Evolutionary conservation across 2,797 vertebrate genomes (phyloP).

Genomic region (Pseudochirops corinnae): DNA sequence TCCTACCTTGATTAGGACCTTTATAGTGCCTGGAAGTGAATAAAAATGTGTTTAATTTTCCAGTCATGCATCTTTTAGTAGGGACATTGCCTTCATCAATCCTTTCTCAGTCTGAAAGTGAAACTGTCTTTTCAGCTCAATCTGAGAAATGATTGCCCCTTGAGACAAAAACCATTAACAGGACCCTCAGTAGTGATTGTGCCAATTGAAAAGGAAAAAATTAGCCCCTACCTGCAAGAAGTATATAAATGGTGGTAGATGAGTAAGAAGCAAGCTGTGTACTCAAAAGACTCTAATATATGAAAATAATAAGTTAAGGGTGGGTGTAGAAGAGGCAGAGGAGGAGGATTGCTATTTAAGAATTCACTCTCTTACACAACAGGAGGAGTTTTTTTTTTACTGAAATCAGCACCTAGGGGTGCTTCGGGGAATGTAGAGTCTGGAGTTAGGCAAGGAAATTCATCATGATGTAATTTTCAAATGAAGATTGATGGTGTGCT

Average conservation of each 20-base stretch:
- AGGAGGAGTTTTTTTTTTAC: background rate
- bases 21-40: background rate
- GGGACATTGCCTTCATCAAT: background rate
- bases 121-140: background rate
- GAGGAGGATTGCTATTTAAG: background rate
- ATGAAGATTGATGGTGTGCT: background rate
- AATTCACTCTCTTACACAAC: background rate
- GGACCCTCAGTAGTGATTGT: background rate
- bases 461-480: background rate
- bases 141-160: background rate
- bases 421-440: background rate
- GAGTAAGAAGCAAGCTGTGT: background rate
- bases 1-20: background rate
- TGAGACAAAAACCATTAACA: background rate
- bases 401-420: background rate
- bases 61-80: background rate
- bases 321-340: background rate
- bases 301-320: background rate
- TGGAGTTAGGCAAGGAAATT: background rate
- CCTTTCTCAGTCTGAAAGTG: background rate
- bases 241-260: background rate
- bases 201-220: background rate
- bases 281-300: background rate
- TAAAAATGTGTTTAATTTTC: background rate
- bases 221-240: background rate